phyloP scores from a whole-genome alignment of 2,797 vertebrate species.

The Clarias fuscus region DNA sequence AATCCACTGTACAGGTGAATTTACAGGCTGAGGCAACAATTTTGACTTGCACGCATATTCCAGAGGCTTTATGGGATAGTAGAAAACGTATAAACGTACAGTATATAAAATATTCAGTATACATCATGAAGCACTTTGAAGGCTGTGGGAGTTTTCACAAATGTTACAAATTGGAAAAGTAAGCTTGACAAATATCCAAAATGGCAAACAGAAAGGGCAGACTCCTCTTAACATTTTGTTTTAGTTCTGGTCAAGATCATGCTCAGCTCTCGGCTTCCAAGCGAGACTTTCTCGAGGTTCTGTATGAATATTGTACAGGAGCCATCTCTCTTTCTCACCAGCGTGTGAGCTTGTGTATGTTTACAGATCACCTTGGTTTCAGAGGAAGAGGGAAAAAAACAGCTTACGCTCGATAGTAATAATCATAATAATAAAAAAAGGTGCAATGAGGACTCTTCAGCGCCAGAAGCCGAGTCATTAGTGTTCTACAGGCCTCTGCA shows the following conservation, averaged over 20 bases:
- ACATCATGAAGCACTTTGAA: not conserved
- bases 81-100: not conserved
- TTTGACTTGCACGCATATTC: not conserved
- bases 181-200: slow-evolving; percentile 14
- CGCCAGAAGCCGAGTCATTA: slow-evolving; percentile 63
- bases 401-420: slow-evolving; percentile 59
- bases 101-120: not conserved
- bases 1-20: slow-evolving; percentile 31
- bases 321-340: slow-evolving; percentile 41
- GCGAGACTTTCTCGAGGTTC: slow-evolving; percentile 37
- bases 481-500: slow-evolving; percentile 51
- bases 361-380: slow-evolving; percentile 58
- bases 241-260: slow-evolving; percentile 37
- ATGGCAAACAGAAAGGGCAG: slow-evolving; percentile 2
- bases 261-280: slow-evolving; percentile 4
- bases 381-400: slow-evolving; percentile 45
- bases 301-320: slow-evolving; percentile 44
- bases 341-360: slow-evolving; percentile 41
- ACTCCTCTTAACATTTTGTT: slow-evolving; percentile 14
- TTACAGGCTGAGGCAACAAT: not conserved
- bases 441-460: slow-evolving; percentile 58
- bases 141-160: not conserved
- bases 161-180: not conserved
- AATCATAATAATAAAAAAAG: slow-evolving; percentile 62
- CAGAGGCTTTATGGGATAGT: not conserved